Base-by-base conservation (phyloP, 1,140 invertebrate genomes). In the Euura saliciscinereae region DNA sequence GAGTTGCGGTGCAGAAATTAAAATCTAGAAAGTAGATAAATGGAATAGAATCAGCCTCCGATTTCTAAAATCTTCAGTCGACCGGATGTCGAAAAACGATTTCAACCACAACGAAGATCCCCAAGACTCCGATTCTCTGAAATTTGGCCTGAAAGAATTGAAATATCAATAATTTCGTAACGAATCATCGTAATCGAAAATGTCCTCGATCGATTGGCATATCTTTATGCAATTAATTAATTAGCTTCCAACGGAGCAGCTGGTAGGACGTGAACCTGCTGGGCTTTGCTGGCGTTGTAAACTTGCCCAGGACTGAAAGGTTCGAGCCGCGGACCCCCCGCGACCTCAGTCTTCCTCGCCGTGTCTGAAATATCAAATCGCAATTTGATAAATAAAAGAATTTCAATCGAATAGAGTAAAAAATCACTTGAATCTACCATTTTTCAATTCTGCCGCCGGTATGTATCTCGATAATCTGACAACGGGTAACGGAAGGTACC, bases 391-490 rank as follows among this genome's bases (percentile, higher is more conserved):
- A 6, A 44, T 4, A 3, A 45, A 71, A 66, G 28, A 44, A 43
- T 43, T 6, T 51, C n/a, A 8, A 71, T 69, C 43, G 67, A 59
- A 28, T 64, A 66, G 45, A 44, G 45, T 65, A 43, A 2, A 70
- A 11, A 68, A 74, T 73, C 45, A 44, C 8, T 11, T 45, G 65
- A 66, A 77, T 80, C 80, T 87, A 91, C 91, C 91, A 87, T 91
- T 92, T 77, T 90, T 90, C 65, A 86, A 83, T 74, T 90, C 91
- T 70, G 93, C 92, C 11, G 94, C 94, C 13, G 95, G 94, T 78
- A 96, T 95, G 85, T 98, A 98, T 78, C 96, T 96, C 5, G 95
- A 97, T n/a, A 98, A 87, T 73, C 95, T 90, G 71, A 98, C 94
- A 71, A 93, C 90, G 5, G 97, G 97, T 70, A 97, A 89, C 6